Evolutionary conservation across 2,888 invertebrate genomes (phyloP).

Genomic region (Gymnosoma rotundatum): DNA sequence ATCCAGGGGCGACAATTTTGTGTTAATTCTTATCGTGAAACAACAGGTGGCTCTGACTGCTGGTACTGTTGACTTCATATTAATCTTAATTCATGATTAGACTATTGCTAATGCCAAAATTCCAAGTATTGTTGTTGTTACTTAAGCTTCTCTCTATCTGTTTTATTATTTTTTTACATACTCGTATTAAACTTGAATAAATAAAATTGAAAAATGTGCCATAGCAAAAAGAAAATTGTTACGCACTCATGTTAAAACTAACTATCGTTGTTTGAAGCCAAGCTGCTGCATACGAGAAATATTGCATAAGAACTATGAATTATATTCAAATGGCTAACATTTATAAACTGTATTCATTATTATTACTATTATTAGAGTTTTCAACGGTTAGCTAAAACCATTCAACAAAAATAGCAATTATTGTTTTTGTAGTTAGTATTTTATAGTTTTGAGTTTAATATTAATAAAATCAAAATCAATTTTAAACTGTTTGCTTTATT

Average conservation of each 20-base stretch:
- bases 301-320: constrained; percentile 37
- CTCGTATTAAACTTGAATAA: constrained; percentile 30
- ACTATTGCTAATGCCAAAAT: constrained; percentile 34
- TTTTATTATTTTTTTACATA: neutral
- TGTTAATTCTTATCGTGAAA: constrained; percentile 53
- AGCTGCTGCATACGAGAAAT: constrained; percentile 12
- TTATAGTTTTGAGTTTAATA: neutral
- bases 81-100: constrained; percentile 20
- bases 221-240: constrained; percentile 15
- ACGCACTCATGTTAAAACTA: constrained; percentile 62
- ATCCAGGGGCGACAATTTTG: constrained; percentile 69
- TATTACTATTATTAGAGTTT: constrained; percentile 17
- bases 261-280: constrained; percentile 17
- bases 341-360: constrained; percentile 55
- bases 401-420: constrained; percentile 23
- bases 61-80: constrained; percentile 24
- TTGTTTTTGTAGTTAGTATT: neutral
- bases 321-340: constrained; percentile 10
- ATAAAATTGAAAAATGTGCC: constrained; percentile 13
- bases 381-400: neutral
- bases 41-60: constrained; percentile 38
- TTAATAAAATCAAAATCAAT: too few species aligned
- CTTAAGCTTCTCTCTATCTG: constrained; percentile 42
- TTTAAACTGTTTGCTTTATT: too few species aligned
- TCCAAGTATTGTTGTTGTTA: constrained; percentile 17